Conservation (phyloP, 2,888 invertebrate genomes). For the Anodontia alba region DNA sequence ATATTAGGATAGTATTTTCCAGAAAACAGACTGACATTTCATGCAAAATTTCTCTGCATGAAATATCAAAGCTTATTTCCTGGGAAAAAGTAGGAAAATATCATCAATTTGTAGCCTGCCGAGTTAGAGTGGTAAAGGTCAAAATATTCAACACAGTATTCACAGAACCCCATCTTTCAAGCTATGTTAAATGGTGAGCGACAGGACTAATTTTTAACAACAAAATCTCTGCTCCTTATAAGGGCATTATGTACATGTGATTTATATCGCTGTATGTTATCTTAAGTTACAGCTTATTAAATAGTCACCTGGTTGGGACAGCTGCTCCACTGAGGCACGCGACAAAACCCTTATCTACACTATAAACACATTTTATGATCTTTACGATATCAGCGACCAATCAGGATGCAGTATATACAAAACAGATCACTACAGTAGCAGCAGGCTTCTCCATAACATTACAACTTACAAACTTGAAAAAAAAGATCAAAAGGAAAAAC, state of each 20-base stretch:
- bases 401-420: conserved; percentile 13
- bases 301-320: conserved; percentile 55
- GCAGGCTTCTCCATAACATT: neutral
- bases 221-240: conserved; percentile 3
- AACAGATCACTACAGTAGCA: neutral
- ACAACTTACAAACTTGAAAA: neutral
- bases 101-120: too few species aligned
- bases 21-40: too few species aligned
- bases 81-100: too few species aligned
- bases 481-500: too few species aligned
- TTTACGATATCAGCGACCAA: conserved; percentile 1
- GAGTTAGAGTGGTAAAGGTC: too few species aligned
- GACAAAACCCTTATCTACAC: conserved; percentile 58
- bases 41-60: too few species aligned
- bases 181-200: neutral
- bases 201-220: too few species aligned
- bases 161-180: neutral
- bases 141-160: too few species aligned
- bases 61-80: too few species aligned
- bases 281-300: conserved; percentile 18
- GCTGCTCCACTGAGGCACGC: conserved; percentile 57
- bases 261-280: conserved; percentile 8
- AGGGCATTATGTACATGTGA: conserved; percentile 12
- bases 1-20: too few species aligned
- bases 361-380: conserved; percentile 10